Base-by-base conservation (phyloP, 2,888 invertebrate species). In the Euzetes globulus region DNA sequence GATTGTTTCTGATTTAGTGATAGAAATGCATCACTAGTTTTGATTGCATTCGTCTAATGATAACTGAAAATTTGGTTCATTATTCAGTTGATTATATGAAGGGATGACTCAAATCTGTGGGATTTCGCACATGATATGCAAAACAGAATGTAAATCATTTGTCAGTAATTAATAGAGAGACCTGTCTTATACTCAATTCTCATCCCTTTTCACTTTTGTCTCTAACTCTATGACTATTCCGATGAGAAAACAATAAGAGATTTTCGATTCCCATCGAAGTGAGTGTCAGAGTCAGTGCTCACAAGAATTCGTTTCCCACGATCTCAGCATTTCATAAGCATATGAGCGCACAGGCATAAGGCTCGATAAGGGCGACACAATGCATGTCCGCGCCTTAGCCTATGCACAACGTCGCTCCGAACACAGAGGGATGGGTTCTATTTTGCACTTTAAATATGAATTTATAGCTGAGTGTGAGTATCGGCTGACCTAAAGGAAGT, bases 221-320 rank as follows among this genome's bases (percentile, higher is more conserved):
- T 37, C 37, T 63, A 33, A 63, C 29, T 63, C 63, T 63, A 63
- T 63, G 33, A 29, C 63, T 63, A 63, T 63, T 63, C 63, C 63
- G 63, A 63, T 63, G 63, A 63, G 63, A 63, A 63, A 63, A 63
- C 63, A 63, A 63, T 63, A 37, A 63, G 63, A 63, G 27, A 29
- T 63, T 15, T 55, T 37, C 63, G 19, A 63, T 68, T 68, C 68
- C 68, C 68, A 68, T 41, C 22, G 68, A 65, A 68, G 68, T 25
- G 55, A 22, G 9, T 55, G 55, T 25, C 45, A n/a, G 41, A 68
- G 33, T 68, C 22, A 45, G 29, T 68, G 68, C 45, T 68, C 68
- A 68, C 41, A 68, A 68, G 68, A 68, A 68, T 68, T 45, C n/a
- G 45, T 68, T 68, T 68, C 68, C 68, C 68, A 68, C 68, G 68